Evolutionary conservation across 2,888 invertebrate genomes (phyloP).

Genomic region (Napeogenes inachia): DNA sequence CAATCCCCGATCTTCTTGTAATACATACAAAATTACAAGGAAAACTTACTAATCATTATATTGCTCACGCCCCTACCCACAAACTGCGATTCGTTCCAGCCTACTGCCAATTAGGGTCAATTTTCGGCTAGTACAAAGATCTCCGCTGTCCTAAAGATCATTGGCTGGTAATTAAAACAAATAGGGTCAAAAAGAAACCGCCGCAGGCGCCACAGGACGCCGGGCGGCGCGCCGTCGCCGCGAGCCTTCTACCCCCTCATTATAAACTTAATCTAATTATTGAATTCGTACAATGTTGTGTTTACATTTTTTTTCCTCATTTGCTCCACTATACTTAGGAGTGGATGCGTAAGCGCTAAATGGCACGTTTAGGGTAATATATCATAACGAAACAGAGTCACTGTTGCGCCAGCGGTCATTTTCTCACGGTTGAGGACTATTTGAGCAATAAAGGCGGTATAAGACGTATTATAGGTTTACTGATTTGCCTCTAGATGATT

Average conservation of each 20-base stretch:
- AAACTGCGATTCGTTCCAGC: conserved; percentile 44
- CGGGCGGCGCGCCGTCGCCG: conserved; percentile 69
- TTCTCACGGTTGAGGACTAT: conserved; percentile 61
- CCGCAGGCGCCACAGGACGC: conserved; percentile 73
- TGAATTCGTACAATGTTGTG: conserved; percentile 77
- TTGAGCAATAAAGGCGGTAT: conserved; percentile 42
- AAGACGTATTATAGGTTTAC: conserved; percentile 54
- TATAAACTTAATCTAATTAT: conserved; percentile 77
- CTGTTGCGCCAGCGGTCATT: conserved; percentile 54
- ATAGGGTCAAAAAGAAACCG: conserved; percentile 72
- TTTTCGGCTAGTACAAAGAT: conserved; percentile 69
- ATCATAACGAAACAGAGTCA: conserved; percentile 68
- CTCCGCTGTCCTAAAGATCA: conserved; percentile 68
- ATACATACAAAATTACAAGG: conserved; percentile 4
- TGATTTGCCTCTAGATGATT: conserved; percentile 67
- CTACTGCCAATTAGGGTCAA: conserved; percentile 65
- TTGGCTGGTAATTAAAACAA: conserved; percentile 75
- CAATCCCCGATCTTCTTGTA: background rate
- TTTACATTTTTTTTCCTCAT: conserved; percentile 77
- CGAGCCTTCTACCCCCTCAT: conserved; percentile 63
- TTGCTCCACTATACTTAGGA: conserved; percentile 74
- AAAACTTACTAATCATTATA: conserved; percentile 13
- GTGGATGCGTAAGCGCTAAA: conserved; percentile 75
- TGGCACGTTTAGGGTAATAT: conserved; percentile 76
- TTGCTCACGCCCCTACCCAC: conserved; percentile 29